Conservation (phyloP, 2,888 invertebrate species). For the Drosophila algonquin region DNA sequence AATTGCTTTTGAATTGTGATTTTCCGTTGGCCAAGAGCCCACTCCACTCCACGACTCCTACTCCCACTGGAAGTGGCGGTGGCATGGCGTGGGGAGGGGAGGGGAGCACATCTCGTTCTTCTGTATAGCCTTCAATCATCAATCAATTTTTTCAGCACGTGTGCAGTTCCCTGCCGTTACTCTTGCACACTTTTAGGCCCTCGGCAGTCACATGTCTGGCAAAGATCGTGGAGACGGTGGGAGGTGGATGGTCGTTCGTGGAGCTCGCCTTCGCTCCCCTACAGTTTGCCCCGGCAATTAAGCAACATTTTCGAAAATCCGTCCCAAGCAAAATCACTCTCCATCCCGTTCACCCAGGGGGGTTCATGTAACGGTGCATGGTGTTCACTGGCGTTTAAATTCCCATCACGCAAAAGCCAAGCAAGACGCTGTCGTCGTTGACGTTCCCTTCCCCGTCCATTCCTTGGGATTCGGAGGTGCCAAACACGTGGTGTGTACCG, state of each 20-base stretch:
- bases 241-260: too few species aligned
- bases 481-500: background rate
- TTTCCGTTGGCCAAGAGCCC: constrained; percentile 48
- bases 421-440: constrained; percentile 60
- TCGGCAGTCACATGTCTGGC: constrained; percentile 46
- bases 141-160: constrained; percentile 77
- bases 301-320: constrained; percentile 60
- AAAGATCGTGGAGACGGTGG: too few species aligned
- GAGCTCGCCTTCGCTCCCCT: constrained; percentile 31
- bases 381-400: constrained; percentile 67
- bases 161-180: constrained; percentile 35
- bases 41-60: too few species aligned
- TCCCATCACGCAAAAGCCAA: constrained; percentile 74
- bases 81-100: background rate
- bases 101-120: constrained; percentile 58
- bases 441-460: constrained; percentile 20
- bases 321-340: background rate
- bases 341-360: constrained; percentile 6
- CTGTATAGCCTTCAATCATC: constrained; percentile 75
- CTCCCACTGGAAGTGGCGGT: constrained; percentile 1
- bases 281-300: constrained; percentile 67
- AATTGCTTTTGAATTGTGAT: constrained; percentile 60
- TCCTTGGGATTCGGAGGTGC: constrained; percentile 61
- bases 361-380: constrained; percentile 61
- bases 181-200: constrained; percentile 62